Evolutionary conservation across 2,113 vertebrate genomes (phyloP).

Genomic region (Chelonoidis abingdonii): DNA sequence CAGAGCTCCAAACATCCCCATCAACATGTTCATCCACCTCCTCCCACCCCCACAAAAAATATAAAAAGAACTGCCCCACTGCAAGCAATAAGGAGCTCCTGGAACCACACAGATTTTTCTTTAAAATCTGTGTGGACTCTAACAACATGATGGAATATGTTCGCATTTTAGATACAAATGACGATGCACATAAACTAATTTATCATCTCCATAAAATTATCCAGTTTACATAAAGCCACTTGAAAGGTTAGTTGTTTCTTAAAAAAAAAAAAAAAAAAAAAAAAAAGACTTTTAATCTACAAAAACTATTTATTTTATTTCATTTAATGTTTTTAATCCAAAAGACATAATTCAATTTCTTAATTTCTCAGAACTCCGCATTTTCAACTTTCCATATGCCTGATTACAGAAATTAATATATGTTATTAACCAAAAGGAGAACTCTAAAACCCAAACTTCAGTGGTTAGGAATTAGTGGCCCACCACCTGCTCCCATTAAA

Average conservation of each 20-base stretch:
- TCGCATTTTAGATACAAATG: not conserved
- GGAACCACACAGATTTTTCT: not conserved
- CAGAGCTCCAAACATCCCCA: not conserved
- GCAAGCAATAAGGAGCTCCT: not conserved
- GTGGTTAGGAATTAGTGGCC: not conserved
- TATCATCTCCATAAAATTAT: not conserved
- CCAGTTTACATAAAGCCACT: not conserved
- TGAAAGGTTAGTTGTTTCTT: not conserved
- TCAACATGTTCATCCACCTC: not conserved
- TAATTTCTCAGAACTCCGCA: not conserved
- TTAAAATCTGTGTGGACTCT: not conserved
- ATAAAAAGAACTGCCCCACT: not conserved
- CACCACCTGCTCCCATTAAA: not conserved
- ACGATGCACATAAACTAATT: not conserved
- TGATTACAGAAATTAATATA: not conserved
- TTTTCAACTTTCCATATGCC: not conserved
- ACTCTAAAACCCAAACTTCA: not conserved
- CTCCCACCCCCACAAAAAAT: accelerated
- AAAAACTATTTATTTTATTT: not conserved
- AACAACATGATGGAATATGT: not conserved
- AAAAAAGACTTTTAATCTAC: not conserved
- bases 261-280: no score
- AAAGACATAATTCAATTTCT: not conserved
- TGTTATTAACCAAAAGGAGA: not conserved
- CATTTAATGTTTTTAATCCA: not conserved